A percentile compares a stretch with the other conserved stretches of the same genome.
Evolutionary conservation across 2,797 vertebrate genomes (phyloP).

Genomic region (Periophthalmus magnuspinnatus): DNA sequence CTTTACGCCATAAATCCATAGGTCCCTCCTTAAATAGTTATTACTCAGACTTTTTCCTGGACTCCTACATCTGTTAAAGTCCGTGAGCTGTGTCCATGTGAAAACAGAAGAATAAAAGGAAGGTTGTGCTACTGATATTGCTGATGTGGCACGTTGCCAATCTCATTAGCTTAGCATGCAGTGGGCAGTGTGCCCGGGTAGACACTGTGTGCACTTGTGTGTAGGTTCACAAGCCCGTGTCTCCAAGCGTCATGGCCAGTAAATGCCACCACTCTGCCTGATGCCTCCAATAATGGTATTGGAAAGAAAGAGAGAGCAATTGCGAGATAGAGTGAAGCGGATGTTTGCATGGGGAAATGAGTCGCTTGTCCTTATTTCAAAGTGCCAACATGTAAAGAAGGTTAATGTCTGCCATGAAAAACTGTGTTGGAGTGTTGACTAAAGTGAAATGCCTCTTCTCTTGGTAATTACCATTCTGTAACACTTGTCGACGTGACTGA

Average conservation of each 20-base stretch:
- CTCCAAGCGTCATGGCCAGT: constrained; percentile 54
- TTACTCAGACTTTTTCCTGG: constrained; percentile 2
- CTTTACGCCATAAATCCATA: background rate
- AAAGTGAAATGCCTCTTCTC: constrained; percentile 24
- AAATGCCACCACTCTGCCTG: constrained; percentile 71
- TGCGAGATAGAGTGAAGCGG: background rate
- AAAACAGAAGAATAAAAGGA: constrained; percentile 39
- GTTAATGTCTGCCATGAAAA: constrained; percentile 34
- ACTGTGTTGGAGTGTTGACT: constrained; percentile 1
- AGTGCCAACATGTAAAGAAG: constrained; percentile 13
- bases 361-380: constrained; percentile 1
- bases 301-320: constrained; percentile 39
- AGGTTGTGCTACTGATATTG: constrained; percentile 65
- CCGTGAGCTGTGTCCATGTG: constrained; percentile 4
- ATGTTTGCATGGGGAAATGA: background rate
- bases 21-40: background rate
- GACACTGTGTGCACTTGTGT: constrained; percentile 30
- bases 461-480: constrained; percentile 33
- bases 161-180: constrained; percentile 78
- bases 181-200: constrained; percentile 64
- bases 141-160: constrained; percentile 65
- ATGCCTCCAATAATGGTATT: constrained; percentile 72
- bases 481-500: constrained; percentile 38
- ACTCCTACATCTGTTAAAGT: constrained; percentile 15
- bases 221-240: constrained; percentile 29